Evolutionary conservation across 2,113 vertebrate species (phyloP).

Genomic region (Zosterops hypoxanthus): DNA sequence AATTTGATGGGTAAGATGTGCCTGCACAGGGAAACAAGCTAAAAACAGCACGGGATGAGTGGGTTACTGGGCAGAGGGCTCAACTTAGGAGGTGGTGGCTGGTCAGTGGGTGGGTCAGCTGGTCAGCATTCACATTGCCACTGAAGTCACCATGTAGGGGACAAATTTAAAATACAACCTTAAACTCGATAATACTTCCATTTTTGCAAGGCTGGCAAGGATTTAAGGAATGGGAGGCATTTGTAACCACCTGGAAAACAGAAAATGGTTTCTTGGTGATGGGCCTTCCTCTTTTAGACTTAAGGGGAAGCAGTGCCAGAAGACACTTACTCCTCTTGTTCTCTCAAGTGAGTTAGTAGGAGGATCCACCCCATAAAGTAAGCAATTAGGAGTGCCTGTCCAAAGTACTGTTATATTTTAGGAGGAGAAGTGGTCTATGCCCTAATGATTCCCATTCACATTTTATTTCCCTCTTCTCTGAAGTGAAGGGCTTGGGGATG

Average conservation of each 20-base stretch:
- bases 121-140: rapidly evolving
- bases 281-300: neutral
- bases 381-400: neutral
- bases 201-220: neutral
- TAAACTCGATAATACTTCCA: neutral
- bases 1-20: neutral
- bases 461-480: neutral
- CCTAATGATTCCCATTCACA: neutral
- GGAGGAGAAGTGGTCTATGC: neutral
- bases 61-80: neutral
- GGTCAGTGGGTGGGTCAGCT: neutral
- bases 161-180: neutral
- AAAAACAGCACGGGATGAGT: rapidly evolving
- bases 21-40: rapidly evolving
- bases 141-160: neutral
- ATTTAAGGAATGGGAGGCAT: neutral
- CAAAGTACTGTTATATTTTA: neutral
- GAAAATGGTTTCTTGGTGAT: neutral
- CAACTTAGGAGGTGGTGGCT: neutral
- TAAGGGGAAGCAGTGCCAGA: neutral
- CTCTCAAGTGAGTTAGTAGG: neutral
- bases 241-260: neutral
- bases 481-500: neutral
- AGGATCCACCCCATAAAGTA: neutral
- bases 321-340: neutral